phyloP scores from a whole-genome alignment of 1,140 invertebrate genomes.

The Heliconius nattereri region DNA sequence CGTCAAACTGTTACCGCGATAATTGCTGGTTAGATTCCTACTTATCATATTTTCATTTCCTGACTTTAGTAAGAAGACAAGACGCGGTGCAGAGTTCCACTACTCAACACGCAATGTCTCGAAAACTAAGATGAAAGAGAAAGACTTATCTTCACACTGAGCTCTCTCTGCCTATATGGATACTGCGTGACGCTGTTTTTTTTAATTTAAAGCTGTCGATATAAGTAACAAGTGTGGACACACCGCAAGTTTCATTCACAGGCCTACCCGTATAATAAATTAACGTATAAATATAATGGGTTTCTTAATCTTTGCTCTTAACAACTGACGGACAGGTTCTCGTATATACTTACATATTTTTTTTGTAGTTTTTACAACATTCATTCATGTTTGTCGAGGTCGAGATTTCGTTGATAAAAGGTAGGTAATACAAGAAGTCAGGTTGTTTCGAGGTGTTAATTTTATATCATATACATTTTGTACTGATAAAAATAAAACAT shows the following conservation, averaged over 20 bases:
- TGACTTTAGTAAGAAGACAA: no score
- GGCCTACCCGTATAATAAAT: constrained; percentile 27
- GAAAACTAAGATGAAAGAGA: no score
- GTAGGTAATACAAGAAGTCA: neutral
- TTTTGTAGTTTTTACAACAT: neutral
- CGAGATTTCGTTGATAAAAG: neutral
- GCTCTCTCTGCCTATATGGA: no score
- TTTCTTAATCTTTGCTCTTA: constrained; percentile 30
- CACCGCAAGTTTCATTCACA: constrained; percentile 35
- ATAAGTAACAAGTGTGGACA: neutral
- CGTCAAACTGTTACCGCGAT: no score
- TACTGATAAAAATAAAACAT: neutral
- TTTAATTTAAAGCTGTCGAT: neutral
- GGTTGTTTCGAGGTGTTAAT: neutral
- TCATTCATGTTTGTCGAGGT: constrained; percentile 12
- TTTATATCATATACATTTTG: neutral
- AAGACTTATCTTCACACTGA: no score
- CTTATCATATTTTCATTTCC: no score
- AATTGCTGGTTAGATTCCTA: no score
- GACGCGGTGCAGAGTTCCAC: no score
- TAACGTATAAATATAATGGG: constrained; percentile 35
- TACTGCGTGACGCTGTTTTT: no score
- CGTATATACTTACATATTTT: constrained; percentile 9
- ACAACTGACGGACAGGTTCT: constrained; percentile 23
- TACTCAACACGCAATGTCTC: no score